Evolutionary conservation across 2,888 invertebrate species (phyloP).

Genomic region (Alloscopus bannaensis): DNA sequence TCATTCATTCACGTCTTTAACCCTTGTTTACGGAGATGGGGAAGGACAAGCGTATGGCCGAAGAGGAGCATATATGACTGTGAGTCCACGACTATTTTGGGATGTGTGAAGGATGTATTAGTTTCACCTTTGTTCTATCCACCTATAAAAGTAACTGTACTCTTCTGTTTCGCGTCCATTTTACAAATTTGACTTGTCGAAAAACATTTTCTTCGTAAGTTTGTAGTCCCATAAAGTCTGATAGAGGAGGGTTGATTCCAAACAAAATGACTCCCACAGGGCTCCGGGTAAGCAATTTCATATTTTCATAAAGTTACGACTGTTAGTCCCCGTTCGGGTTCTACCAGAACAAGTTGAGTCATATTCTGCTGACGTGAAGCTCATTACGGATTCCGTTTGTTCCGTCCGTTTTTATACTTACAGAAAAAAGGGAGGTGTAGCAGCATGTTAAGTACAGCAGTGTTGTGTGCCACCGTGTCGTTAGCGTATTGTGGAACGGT

Average conservation of each 20-base stretch:
- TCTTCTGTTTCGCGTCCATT: conserved; percentile 41
- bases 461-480: conserved; percentile 32
- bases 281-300: conserved; percentile 40
- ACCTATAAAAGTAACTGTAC: conserved; percentile 42
- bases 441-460: conserved; percentile 36
- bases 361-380: too few relatives aligned
- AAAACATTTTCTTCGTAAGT: conserved; percentile 23
- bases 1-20: not conserved
- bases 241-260: conserved; percentile 32
- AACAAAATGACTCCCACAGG: conserved; percentile 42
- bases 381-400: conserved; percentile 51
- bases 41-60: conserved; percentile 27
- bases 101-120: conserved; percentile 11
- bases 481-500: conserved; percentile 38
- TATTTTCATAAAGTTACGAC: conserved; percentile 25
- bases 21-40: not conserved
- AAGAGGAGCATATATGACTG: conserved; percentile 5
- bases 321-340: too few relatives aligned
- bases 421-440: conserved; percentile 30
- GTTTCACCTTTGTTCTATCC: conserved; percentile 23
- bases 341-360: too few relatives aligned
- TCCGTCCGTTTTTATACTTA: not conserved
- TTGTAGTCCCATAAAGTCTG: conserved; percentile 9
- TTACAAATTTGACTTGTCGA: conserved; percentile 41
- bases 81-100: conserved; percentile 42